Base-by-base conservation (phyloP, 2,797 vertebrate genomes). In the Fistularia tabacaria region DNA sequence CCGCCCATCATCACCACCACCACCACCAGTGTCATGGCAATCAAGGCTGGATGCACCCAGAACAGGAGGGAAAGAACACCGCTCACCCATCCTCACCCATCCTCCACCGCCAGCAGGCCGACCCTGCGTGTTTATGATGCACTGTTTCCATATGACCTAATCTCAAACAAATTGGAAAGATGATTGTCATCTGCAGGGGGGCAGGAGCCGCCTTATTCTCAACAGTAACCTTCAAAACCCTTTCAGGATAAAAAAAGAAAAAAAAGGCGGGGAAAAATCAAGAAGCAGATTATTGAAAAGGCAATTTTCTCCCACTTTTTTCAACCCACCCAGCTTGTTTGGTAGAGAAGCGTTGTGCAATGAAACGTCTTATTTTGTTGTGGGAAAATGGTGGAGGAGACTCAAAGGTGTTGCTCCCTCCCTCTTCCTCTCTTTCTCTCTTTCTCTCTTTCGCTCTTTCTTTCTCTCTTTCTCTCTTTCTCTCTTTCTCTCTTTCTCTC, bases 121-220 rank as follows among this genome's bases (percentile, higher is more conserved):
- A 64, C 71, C 70, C 67, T 57, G 71, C 71, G 69, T 81, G 74
- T 82, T 84, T 86, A 84, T 75, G 66, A 78, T 57, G 71, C 50
- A 51, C 51, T 46, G 76, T 76, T 86, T 83, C 79, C 80, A 79
- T 84, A 81, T 83, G 81, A 82, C 73, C 80, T 86, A 81, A 87
- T 87, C 83, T 83, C 71, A 71, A 73, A 74, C 58, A 85, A 88
- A 87, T 82, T 80, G 80, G 74, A 87, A 84, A 85, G 75, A 82
- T 85, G 82, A 88, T 87, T 88, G 79, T 84, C 72, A 86, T 87
- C 84, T 76, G 72, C 76, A 61, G 87, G 76, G 68, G 87, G 81
- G 71, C 66, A 64, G 74, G 64, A 75, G 69, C 53, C 47, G 56
- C 77, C 71, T 76, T 71, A 81, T 76, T 77, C 67, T 73, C 70